Base-by-base conservation (phyloP, 2,797 vertebrate species). In the Sardinella longiceps region DNA sequence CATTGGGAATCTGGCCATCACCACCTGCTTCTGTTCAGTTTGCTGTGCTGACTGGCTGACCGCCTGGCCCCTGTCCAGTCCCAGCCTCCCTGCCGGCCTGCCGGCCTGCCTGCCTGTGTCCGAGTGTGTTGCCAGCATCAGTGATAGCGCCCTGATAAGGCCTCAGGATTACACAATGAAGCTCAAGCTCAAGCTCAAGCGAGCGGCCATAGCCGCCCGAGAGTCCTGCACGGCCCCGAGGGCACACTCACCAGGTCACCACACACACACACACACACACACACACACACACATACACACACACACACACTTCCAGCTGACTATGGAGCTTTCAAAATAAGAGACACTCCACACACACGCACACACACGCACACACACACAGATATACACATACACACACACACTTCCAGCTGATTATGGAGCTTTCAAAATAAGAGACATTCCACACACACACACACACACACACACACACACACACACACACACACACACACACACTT, bases 321-420 rank as follows among this genome's bases (percentile, higher is more conserved):
- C 70, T 74, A 5, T 43, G 70, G 18, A 77, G 70, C 37, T 20
- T 77, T 43, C 70, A 77, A 77, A 77, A 77, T 77, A 77, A 77
- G 33, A 77, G 70, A 1, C 15, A 14, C n/a, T n/a, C n/a, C n/a
- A n/a, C n/a, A n/a, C n/a, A n/a, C n/a, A n/a, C n/a, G n/a, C n/a
- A n/a, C n/a, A n/a, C n/a, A n/a, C n/a, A n/a, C n/a, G n/a, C n/a
- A n/a, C n/a, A n/a, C n/a, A n/a, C n/a, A n/a, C n/a, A n/a, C n/a
- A n/a, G n/a, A n/a, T n/a, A n/a, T n/a, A n/a, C n/a, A n/a, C n/a
- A n/a, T n/a, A n/a, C n/a, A n/a, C n/a, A n/a, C n/a, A n/a, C n/a
- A n/a, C n/a, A n/a, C n/a, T n/a, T n/a, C n/a, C n/a, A n/a, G n/a
- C n/a, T n/a, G n/a, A n/a, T n/a, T n/a, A n/a, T n/a, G n/a, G n/a